Evolutionary conservation across 2,797 vertebrate species (phyloP), one percentile per base, ranked within the genome.

Genomic region (Vespertilio murinus): DNA sequence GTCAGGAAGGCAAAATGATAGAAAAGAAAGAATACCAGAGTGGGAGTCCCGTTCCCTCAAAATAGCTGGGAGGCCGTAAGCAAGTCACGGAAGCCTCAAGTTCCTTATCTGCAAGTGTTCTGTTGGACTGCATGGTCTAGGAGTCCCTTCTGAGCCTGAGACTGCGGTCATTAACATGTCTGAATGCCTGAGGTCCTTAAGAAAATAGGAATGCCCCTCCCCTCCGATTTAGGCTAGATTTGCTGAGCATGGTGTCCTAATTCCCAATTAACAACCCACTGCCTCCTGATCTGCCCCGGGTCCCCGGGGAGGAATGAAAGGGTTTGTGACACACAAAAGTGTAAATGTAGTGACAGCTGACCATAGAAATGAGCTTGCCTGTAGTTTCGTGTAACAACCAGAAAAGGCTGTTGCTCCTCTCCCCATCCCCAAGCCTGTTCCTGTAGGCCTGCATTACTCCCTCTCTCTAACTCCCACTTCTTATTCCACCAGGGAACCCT

Each of bases 341-440:
- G 93, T 93, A 93, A 97, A 97, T 88, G 96, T 95, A 89, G 91
- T 95, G 94, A 95, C 92, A 95, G 94, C 95, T 96, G 85, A 94
- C 90, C 94, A 70, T 94, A 97, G 94, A 95, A 94, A 96, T 1
- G 0, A 92, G 28, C 90, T 96, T 92, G 94, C 95, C 96, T 96
- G 95, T 67, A 92, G 96, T 88, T 95, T 94, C 74, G 69, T 69
- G 33, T 64, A 75, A 33, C 90, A 79, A 90, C 74, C 90, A 96
- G 90, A 93, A 97, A 96, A 96, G 95, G 90, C 91, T 67, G 59
- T 38, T 89, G 90, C 78, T 30, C 88, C 52, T 92, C 92, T 93
- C 90, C 96, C 84, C 30, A 52, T 59, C 85, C 87, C 75, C 65
- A 64, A 95, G 94, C 95, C 94, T 94, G 38, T 40, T 97, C 95